Evolutionary conservation across 1,140 invertebrate species (phyloP).

Genomic region (Alviniconcha marisindica): DNA sequence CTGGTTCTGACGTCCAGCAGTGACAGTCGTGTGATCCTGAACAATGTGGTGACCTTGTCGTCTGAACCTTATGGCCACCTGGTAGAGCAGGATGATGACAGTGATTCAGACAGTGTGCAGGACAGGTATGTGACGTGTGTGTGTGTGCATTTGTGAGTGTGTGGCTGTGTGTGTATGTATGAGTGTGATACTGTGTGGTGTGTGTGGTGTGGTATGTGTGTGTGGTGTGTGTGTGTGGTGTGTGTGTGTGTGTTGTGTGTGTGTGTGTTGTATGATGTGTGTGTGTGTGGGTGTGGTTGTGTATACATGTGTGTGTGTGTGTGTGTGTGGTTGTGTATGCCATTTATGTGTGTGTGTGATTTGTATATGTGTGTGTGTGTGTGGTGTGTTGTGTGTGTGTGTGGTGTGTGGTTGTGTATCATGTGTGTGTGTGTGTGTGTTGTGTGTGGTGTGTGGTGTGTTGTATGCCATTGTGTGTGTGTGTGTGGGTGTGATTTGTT

Average conservation of each 20-base stretch:
- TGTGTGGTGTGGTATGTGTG: not conserved
- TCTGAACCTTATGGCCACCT: conserved; percentile 85
- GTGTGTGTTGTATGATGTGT: not conserved
- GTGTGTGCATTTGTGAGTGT: not conserved
- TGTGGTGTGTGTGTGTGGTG: not conserved
- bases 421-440: not conserved
- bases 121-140: conserved; percentile 39
- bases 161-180: not conserved
- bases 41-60: conserved; percentile 90
- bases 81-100: conserved; percentile 77
- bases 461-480: not conserved
- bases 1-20: conserved; percentile 95
- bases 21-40: conserved; percentile 93
- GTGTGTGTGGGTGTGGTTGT: too few species aligned
- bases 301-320: too few species aligned
- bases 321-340: too few species aligned
- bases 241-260: not conserved
- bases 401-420: not conserved
- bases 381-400: not conserved
- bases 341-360: too few species aligned
- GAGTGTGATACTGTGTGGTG: not conserved
- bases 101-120: conserved; percentile 74
- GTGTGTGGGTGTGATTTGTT: too few species aligned
- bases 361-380: not conserved
- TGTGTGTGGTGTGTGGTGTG: not conserved